Percentiles rank a stretch among this genome's conserved stretches.
Evolutionary conservation across 1,140 invertebrate species (phyloP).

Genomic region (Caenorhabditis inopinata): DNA sequence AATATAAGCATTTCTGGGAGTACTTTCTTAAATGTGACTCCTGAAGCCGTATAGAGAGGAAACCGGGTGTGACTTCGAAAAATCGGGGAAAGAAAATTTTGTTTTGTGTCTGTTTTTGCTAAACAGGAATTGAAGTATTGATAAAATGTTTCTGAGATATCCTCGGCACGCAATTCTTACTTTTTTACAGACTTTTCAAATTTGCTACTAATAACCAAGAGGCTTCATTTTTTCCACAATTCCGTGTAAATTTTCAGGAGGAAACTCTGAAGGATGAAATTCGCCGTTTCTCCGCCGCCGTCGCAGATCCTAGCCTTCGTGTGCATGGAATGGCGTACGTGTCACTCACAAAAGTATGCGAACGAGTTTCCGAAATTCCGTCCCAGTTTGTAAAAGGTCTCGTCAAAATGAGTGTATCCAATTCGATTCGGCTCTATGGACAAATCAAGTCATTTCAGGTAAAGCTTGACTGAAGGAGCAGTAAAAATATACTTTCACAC

Average conservation of each 20-base stretch:
- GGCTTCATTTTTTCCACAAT: background rate
- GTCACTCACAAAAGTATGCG: background rate
- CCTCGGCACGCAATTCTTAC: no score
- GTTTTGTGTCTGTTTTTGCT: no score
- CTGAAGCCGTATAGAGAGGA: no score
- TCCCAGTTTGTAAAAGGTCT: conserved; percentile 12
- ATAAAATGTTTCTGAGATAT: no score
- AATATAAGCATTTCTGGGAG: no score
- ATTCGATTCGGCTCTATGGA: background rate
- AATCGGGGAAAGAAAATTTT: no score
- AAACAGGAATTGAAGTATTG: no score
- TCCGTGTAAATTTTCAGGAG: conserved; percentile 32
- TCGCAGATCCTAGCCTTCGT: conserved; percentile 3
- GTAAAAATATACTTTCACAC: background rate
- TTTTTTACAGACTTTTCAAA: no score
- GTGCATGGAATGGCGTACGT: conserved; percentile 6
- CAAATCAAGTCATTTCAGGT: conserved; percentile 17
- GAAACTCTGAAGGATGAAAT: conserved; percentile 30
- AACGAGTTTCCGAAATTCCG: background rate
- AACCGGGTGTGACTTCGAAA: no score
- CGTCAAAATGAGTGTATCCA: background rate
- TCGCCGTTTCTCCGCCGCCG: background rate
- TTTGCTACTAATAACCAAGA: no score
- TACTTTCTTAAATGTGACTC: no score
- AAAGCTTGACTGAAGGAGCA: background rate